Evolutionary conservation across 2,113 vertebrate species (phyloP), one percentile per base, ranked within the genome.

Genomic region (Lampris incognitus): DNA sequence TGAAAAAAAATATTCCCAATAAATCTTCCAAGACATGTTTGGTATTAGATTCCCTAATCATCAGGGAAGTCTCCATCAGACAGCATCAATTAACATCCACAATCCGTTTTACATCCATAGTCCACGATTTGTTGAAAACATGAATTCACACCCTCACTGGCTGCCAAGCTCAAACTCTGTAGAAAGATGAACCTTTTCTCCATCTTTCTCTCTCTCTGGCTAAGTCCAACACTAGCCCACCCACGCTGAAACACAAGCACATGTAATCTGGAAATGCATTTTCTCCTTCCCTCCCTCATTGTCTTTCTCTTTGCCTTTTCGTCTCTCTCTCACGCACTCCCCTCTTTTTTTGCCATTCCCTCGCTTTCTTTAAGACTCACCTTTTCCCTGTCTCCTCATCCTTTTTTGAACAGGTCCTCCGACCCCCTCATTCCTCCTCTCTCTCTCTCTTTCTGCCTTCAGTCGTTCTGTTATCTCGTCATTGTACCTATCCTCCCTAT

Each of bases 201-300:
- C 48, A 52, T 72, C 66, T 55, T 4, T 67, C 65, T 54, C 71
- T 37, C 75, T 67, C 36, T 63, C 52, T 56, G 37, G 2, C 59
- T 68, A 66, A 79, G 72, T 86, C 80, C 52, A 72, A 85, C 83
- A 82, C 85, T 86, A 74, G 83, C 80, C 86, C 89, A 84, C 91
- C 91, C 86, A 89, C 89, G 62, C 86, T 88, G 82, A 85, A 79
- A 64, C 88, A 88, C 71, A 60, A 84, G 78, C 87, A 88, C 85
- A 86, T 86, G 85, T 81, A 88, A 85, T 86, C 81, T 91, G 80
- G 85, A 88, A 87, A 87, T 77, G 81, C 64, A 74, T 85, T 80
- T 54, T 63, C 76, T 87, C 66, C 70, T 51, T 0, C 0, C 79
- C 40, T 54, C 72, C 13, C 68, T 68, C n/a, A 60, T 64, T 9